These are phyloP conservation scores for Pseudomyrmex dendroicus DNA, from an alignment of 1,140 invertebrate genomes.

Conservation along the genomic window DNA sequence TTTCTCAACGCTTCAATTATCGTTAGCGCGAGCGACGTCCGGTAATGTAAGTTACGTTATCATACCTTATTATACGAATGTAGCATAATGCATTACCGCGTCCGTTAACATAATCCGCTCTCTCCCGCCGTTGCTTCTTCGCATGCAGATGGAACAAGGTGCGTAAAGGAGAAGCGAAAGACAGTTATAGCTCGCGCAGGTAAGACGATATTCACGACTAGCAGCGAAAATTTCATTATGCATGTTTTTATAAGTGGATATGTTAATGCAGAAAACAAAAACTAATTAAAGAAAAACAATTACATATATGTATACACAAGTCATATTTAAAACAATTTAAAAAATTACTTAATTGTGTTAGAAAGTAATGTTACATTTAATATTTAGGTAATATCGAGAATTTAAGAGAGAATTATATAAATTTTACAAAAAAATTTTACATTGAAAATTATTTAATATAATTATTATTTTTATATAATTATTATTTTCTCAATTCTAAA, in stretches of 20 bases:
- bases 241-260: slow-evolving; percentile 29
- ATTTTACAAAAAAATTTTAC: background rate
- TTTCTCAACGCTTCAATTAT: slow-evolving; percentile 58
- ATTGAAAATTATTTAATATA: background rate
- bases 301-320: background rate
- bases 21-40: slow-evolving; percentile 55
- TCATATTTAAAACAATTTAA: background rate
- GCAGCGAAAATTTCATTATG: slow-evolving; percentile 40
- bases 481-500: too few relatives aligned
- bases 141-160: slow-evolving; percentile 41
- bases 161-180: slow-evolving; percentile 36
- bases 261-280: slow-evolving; percentile 11
- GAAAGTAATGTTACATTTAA: background rate
- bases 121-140: slow-evolving; percentile 35
- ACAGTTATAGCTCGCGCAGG: slow-evolving; percentile 32
- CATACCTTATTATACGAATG: slow-evolving; percentile 60
- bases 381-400: too few relatives aligned
- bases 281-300: slow-evolving; percentile 23
- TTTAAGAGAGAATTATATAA: background rate
- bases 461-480: too few relatives aligned
- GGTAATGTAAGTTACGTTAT: slow-evolving; percentile 58
- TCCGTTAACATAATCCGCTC: slow-evolving; percentile 42
- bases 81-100: slow-evolving; percentile 59
- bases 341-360: slow-evolving; percentile 39
- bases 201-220: slow-evolving; percentile 40